Conservation (phyloP, 2,113 vertebrate genomes). For the Oncorhynchus tshawytscha region DNA sequence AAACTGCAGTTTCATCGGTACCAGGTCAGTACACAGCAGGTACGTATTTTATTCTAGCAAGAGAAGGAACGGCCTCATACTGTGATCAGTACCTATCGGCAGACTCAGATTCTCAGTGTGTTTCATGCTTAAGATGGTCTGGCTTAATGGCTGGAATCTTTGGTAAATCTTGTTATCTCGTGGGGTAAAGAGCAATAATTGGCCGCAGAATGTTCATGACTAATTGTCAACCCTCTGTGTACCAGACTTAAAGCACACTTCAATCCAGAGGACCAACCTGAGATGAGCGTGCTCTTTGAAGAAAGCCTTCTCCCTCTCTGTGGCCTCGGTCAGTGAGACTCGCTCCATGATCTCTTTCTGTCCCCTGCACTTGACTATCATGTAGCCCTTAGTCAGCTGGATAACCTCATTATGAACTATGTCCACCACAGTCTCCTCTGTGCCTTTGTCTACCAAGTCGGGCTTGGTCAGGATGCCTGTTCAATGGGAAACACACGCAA, state of each 20-base stretch:
- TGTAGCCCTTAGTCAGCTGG: conserved; percentile 86
- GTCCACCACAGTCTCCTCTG: conserved; percentile 72
- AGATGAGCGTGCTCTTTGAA: conserved; percentile 77
- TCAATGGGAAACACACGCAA: not conserved
- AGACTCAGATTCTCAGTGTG: too few species aligned
- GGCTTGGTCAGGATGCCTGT: conserved; percentile 91
- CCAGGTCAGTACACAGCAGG: too few species aligned
- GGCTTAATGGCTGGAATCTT: too few species aligned
- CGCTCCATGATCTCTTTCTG: conserved; percentile 77
- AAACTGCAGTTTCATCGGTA: too few species aligned
- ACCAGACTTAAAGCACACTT: not conserved
- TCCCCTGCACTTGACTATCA: conserved; percentile 87
- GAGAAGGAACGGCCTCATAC: too few species aligned
- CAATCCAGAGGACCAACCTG: conserved; percentile 55
- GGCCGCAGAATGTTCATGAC: too few species aligned
- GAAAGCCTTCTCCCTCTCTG: conserved; percentile 77
- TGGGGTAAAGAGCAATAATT: too few species aligned
- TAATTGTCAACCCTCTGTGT: not conserved
- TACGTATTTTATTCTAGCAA: too few species aligned
- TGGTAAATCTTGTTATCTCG: too few species aligned
- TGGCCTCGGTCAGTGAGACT: conserved; percentile 72
- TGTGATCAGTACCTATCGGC: too few species aligned
- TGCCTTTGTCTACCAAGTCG: conserved; percentile 84
- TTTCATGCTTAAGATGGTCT: too few species aligned
- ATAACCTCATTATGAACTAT: conserved; percentile 75